phyloP scores from a whole-genome alignment of 2,797 vertebrate genomes.

The Pyrocephalus nanus region DNA sequence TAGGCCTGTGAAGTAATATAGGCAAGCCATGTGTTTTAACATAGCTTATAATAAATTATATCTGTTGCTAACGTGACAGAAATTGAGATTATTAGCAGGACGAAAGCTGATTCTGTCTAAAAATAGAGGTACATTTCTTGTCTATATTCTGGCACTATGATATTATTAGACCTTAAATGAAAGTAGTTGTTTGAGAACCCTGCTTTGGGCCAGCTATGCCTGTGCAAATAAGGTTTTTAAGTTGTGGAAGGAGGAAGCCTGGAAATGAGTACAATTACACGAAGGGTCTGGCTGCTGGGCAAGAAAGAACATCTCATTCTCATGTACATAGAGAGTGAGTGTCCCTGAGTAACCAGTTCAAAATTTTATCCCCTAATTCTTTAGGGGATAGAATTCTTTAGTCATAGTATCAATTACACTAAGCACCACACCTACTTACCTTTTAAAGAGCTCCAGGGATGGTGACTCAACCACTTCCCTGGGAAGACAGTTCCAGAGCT shows the following conservation, averaged over 20 bases:
- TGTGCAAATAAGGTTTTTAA: not conserved
- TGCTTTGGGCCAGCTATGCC: not conserved
- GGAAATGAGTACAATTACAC: not conserved
- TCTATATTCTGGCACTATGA: not conserved
- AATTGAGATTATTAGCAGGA: not conserved
- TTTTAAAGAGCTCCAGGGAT: not conserved
- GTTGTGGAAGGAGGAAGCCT: not conserved
- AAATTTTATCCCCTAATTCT: not conserved
- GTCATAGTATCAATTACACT: too few relatives aligned
- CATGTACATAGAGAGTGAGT: not conserved
- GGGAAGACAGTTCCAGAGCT: not conserved
- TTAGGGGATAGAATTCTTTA: too few relatives aligned
- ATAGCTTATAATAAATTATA: not conserved
- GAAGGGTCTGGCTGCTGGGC: not conserved
- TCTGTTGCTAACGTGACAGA: not conserved
- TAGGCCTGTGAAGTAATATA: not conserved
- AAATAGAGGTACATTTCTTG: not conserved
- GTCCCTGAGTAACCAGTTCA: not conserved
- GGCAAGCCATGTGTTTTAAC: not conserved
- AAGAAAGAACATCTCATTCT: not conserved
- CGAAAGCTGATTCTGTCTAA: not conserved
- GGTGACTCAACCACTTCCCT: not conserved
- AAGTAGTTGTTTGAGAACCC: not conserved
- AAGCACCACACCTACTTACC: too few relatives aligned
- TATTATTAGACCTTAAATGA: not conserved